These are phyloP conservation scores for Riptortus pedestris DNA, from an alignment of 1,140 invertebrate genomes.

Conservation along the genomic window DNA sequence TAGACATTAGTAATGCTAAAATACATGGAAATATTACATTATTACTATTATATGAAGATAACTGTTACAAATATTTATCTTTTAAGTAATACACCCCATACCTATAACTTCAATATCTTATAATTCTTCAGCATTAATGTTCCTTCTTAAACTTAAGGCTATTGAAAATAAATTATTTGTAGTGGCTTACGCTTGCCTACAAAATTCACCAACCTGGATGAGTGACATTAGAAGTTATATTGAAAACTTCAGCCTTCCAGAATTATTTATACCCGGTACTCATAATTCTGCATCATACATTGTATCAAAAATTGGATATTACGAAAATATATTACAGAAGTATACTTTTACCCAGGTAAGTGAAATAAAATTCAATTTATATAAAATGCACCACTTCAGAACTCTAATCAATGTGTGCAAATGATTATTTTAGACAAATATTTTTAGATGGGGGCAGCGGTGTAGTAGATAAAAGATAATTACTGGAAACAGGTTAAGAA, in stretches of 20 bases:
- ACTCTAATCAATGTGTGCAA: too few species aligned
- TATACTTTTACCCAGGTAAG: slow-evolving; percentile 28
- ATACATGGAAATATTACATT: too few species aligned
- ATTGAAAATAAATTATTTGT: neutral
- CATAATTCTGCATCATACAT: slow-evolving; percentile 27
- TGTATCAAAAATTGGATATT: slow-evolving; percentile 15
- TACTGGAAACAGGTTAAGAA: neutral
- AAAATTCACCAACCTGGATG: slow-evolving; percentile 29
- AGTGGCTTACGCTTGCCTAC: slow-evolving; percentile 24
- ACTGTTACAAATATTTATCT: too few species aligned
- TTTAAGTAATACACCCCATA: too few species aligned
- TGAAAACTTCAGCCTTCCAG: slow-evolving; percentile 18
- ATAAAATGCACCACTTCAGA: too few species aligned
- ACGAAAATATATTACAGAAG: slow-evolving; percentile 21
- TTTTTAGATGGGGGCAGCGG: too few species aligned
- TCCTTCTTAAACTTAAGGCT: too few species aligned
- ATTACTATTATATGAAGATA: too few species aligned
- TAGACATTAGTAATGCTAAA: too few species aligned
- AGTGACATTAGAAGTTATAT: slow-evolving; percentile 18
- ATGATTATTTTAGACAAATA: too few species aligned
- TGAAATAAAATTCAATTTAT: neutral
- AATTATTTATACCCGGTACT: slow-evolving; percentile 27
- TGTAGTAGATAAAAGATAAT: neutral
- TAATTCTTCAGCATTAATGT: too few species aligned
- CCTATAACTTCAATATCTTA: too few species aligned